phyloP scores from a whole-genome alignment of 2,797 vertebrate genomes.

The Melopsittacus undulatus region DNA sequence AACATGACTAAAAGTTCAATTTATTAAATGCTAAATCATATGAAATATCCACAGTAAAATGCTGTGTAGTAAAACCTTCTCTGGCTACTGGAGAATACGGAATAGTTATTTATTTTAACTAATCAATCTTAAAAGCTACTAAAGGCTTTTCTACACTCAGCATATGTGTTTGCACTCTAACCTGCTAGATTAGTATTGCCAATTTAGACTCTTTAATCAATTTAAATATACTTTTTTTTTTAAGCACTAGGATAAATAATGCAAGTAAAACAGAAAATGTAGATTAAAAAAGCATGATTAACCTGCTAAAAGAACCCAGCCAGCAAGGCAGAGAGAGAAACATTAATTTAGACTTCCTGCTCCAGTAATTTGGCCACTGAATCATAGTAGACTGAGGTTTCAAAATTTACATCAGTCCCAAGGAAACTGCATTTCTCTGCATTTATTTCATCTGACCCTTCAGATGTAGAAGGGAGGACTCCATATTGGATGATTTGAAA shows the following conservation, averaged over 20 bases:
- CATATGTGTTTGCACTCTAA: conserved; percentile 52
- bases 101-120: conserved; percentile 62
- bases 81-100: conserved; percentile 24
- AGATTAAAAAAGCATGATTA: conserved; percentile 16
- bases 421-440: background rate
- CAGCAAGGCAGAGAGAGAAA: conserved; percentile 20
- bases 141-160: conserved; percentile 46
- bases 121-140: conserved; percentile 58
- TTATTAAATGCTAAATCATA: conserved; percentile 67
- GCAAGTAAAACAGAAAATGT: conserved; percentile 19
- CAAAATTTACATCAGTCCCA: background rate
- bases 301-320: background rate
- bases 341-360: conserved; percentile 25
- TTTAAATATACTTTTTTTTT: conserved; percentile 24
- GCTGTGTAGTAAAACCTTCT: conserved; percentile 38
- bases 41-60: conserved; percentile 56
- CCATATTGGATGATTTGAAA: background rate
- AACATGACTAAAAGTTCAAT: conserved; percentile 63
- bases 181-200: conserved; percentile 27
- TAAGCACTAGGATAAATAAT: conserved; percentile 40
- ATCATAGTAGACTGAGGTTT: background rate
- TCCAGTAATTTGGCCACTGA: conserved; percentile 22
- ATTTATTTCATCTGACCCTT: background rate
- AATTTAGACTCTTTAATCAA: conserved; percentile 40
- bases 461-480: background rate